A percentile compares a stretch with the other conserved stretches of the same genome.
These are phyloP conservation scores for Dorcus parallelipipedus DNA, from an alignment of 2,888 invertebrate genomes.

Conservation along the genomic window DNA sequence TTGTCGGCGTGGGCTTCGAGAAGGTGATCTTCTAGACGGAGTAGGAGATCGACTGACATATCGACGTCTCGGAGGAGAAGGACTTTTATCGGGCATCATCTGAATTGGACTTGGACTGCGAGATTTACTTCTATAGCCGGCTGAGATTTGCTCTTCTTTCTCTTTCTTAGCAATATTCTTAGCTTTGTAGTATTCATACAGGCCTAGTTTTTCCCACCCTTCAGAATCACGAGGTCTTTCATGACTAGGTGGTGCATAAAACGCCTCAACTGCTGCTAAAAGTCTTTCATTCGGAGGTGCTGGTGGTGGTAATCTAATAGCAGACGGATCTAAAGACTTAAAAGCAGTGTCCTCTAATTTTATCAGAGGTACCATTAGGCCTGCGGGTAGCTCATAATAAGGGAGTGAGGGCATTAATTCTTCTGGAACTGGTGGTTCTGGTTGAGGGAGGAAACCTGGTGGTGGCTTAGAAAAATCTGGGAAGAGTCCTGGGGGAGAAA, in stretches of 20 bases:
- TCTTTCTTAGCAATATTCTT: slow-evolving; percentile 88
- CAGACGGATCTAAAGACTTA: slow-evolving; percentile 83
- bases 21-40: slow-evolving; percentile 29
- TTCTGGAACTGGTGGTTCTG: slow-evolving; percentile 55
- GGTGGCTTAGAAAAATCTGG: slow-evolving; percentile 87
- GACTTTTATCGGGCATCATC: slow-evolving; percentile 69
- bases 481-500: slow-evolving; percentile 53
- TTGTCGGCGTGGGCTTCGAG: slow-evolving; percentile 42
- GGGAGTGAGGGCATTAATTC: slow-evolving; percentile 87
- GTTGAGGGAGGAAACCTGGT: slow-evolving; percentile 64
- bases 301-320: slow-evolving; percentile 90
- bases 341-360: slow-evolving; percentile 90
- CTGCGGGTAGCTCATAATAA: slow-evolving; percentile 96
- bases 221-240: slow-evolving; percentile 93
- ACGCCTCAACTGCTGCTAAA: slow-evolving; percentile 91
- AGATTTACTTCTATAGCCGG: slow-evolving; percentile 69
- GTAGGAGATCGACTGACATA: slow-evolving; percentile 64
- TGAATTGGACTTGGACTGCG: slow-evolving; percentile 75
- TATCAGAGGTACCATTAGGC: slow-evolving; percentile 95
- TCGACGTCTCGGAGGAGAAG: slow-evolving; percentile 69
- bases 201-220: slow-evolving; percentile 97
- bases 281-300: slow-evolving; percentile 92
- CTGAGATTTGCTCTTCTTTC: slow-evolving; percentile 78
- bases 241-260: slow-evolving; percentile 92
- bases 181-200: slow-evolving; percentile 97